Base-by-base conservation (phyloP, 2,797 vertebrate genomes). In the Muscicapa striata region DNA sequence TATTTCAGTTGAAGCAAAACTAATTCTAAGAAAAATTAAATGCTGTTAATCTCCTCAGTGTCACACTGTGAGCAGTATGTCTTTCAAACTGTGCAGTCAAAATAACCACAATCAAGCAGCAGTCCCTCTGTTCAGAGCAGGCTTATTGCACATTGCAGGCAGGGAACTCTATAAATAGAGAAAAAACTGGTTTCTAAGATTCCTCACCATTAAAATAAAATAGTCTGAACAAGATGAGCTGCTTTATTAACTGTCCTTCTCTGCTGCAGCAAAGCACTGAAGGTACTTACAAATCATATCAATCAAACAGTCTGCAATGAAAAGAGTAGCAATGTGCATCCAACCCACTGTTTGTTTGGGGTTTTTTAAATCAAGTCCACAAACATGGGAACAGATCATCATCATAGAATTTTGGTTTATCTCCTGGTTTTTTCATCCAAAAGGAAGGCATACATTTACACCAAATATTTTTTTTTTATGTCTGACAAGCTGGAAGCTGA, bases 11-110 rank as follows among this genome's bases (percentile, higher is more conserved):
- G 87, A 93, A 89, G 81, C 41, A 90, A 95, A 93, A 93, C 32
- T 79, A 84, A 93, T 90, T 91, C 48, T 61, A 82, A 81, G 81
- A 66, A 93, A 94, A 95, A 89, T 82, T 90, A 88, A 96, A 95
- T 55, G 66, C 48, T 79, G 62, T 87, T 94, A 76, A 94, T 93
- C 86, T 93, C 73, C 48, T 81, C 63, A 23, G 55, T 62, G 48
- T 74, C 90, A 52, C 55, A 23, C 62, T 87, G 85, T 78, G 40
- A 86, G 67, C 83, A 75, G 69, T 86, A 43, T 36, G 34, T 78
- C 73, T 94, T 84, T 84, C 90, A 84, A 91, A 79, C 52, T 68
- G 15, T 36, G 59, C 70, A 76, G 63, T 69, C 76, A 69, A 73
- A 93, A 82, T 66, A 51, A 32, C 24, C 86, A 73, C 52, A 51